Evolutionary conservation across 1,140 invertebrate genomes (phyloP).

Genomic region (Trissolcus basalis): DNA sequence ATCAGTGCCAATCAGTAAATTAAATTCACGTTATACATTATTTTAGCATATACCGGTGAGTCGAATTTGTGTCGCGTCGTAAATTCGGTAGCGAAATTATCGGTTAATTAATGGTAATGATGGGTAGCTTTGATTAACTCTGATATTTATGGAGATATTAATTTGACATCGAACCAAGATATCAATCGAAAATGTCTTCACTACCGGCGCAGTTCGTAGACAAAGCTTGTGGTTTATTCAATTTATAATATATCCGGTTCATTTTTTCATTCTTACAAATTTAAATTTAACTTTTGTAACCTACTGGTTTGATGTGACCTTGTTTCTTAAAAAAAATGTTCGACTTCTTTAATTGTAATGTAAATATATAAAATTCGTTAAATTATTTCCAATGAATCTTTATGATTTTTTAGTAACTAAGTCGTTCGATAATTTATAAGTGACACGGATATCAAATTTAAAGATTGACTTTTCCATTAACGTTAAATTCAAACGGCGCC

Average conservation of each 20-base stretch:
- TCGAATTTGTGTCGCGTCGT: neutral
- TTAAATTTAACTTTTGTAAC: too few relatives aligned
- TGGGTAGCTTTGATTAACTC: constrained; percentile 17
- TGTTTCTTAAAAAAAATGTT: too few relatives aligned
- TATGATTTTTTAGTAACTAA: neutral
- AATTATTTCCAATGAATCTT: too few relatives aligned
- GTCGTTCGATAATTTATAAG: constrained; percentile 2
- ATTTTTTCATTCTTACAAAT: too few relatives aligned
- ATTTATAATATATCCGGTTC: too few relatives aligned
- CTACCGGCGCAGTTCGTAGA: neutral
- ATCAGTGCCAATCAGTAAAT: constrained; percentile 28
- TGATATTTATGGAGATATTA: constrained; percentile 12
- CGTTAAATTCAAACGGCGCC: constrained; percentile 32
- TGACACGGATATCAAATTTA: neutral
- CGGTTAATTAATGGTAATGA: constrained; percentile 22
- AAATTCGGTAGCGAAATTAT: constrained; percentile 1
- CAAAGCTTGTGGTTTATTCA: neutral
- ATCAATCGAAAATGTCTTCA: constrained; percentile 1
- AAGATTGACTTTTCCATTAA: constrained; percentile 1
- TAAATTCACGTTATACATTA: constrained; percentile 6
- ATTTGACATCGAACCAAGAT: constrained; percentile 13
- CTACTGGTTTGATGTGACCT: too few relatives aligned
- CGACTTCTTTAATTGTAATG: too few relatives aligned
- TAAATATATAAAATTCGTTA: too few relatives aligned
- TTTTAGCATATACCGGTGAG: neutral